phyloP scores from a whole-genome alignment of 2,888 invertebrate species.

The Neoitamus cyanurus region DNA sequence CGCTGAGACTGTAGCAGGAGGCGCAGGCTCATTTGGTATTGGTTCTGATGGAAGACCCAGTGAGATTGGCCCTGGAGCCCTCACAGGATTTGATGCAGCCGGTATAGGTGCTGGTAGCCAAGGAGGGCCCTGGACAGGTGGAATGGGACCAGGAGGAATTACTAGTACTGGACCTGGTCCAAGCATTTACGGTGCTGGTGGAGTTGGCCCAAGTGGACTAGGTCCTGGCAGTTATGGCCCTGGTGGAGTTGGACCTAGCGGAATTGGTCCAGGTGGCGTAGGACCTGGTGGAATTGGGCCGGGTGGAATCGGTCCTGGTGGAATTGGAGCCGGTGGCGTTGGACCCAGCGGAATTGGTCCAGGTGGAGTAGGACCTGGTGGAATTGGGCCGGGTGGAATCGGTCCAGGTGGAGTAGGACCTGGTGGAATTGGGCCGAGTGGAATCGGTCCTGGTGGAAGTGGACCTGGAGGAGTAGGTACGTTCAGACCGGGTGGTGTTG shows the following conservation, averaged over 20 bases:
- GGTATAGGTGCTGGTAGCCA: no score
- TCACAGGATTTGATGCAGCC: neutral
- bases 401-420: neutral
- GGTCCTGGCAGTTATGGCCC: conserved; percentile 8
- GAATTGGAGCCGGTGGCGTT: neutral
- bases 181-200: neutral
- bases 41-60: neutral
- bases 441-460: neutral
- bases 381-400: conserved; percentile 27
- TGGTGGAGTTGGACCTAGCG: neutral
- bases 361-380: neutral
- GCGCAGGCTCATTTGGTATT: neutral
- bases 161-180: neutral
- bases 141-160: neutral
- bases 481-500: neutral
- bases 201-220: neutral
- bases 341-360: neutral
- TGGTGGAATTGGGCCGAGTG: conserved; percentile 29
- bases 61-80: conserved; percentile 17
- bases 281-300: neutral
- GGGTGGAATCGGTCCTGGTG: neutral
- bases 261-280: neutral
- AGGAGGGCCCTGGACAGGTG: no score
- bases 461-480: conserved; percentile 48
- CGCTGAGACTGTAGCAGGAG: neutral